Percentiles rank a stretch among this genome's conserved stretches.
Evolutionary conservation across 53 echinoderm and acorn worm species (phyloP).

Genomic region (Paelopatides confundens): DNA sequence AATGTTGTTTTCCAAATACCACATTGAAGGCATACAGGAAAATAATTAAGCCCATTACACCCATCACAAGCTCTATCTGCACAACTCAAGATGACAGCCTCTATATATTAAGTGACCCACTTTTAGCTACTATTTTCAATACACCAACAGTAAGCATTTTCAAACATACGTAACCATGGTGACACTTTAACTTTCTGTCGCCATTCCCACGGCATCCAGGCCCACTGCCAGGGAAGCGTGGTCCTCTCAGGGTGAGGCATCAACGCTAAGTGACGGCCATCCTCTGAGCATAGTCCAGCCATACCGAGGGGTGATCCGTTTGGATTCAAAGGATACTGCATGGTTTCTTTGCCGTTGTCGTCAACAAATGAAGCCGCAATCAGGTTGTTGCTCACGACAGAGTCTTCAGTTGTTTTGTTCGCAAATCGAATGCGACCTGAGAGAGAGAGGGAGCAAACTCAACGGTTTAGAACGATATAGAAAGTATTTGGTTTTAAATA

Average conservation of each 20-base stretch:
- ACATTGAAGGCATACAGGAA: no score
- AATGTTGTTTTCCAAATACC: no score
- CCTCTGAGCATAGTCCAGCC: conserved; percentile 87
- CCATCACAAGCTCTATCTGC: no score
- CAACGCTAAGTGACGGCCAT: conserved; percentile 94
- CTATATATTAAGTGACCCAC: neutral
- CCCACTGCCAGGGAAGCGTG: conserved; percentile 96
- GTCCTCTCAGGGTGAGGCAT: conserved; percentile 98
- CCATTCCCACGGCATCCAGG: conserved; percentile 95
- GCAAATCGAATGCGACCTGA: conserved; percentile 94
- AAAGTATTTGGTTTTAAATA: no score
- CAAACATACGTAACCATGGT: conserved; percentile 96
- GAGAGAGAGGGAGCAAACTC: neutral
- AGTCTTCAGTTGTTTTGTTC: conserved; percentile 61
- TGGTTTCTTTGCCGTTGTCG: conserved; percentile 81
- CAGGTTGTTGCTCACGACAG: conserved; percentile 53
- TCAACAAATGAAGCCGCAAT: conserved; percentile 84
- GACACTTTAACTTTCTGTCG: conserved; percentile 71
- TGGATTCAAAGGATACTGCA: conserved; percentile 95
- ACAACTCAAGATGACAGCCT: no score
- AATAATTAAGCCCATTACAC: no score
- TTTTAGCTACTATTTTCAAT: conserved; percentile 57
- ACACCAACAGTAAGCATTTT: conserved; percentile 95
- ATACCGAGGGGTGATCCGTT: conserved; percentile 94
- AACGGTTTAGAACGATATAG: neutral